A percentile compares a stretch with the other conserved stretches of the same genome.
Evolutionary conservation across 2,113 vertebrate species (phyloP).

Genomic region (Climacteris rufus): DNA sequence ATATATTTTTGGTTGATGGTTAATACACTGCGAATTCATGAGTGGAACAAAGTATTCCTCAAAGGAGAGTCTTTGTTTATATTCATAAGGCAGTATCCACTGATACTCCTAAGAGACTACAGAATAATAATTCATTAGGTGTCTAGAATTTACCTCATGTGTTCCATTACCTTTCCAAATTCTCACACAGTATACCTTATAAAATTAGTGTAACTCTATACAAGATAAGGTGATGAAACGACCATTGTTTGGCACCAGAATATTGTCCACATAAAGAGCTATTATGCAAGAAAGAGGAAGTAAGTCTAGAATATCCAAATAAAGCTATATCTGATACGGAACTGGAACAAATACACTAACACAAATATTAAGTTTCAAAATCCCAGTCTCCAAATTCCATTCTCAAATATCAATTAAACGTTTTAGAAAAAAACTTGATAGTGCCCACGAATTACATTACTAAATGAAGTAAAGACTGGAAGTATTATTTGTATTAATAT

Average conservation of each 20-base stretch:
- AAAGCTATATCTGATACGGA: neutral
- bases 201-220: neutral
- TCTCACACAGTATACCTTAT: neutral
- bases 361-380: neutral
- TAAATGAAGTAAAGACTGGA: neutral
- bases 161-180: neutral
- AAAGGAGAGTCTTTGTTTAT: neutral
- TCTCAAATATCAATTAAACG: neutral
- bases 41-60: neutral
- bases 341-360: neutral
- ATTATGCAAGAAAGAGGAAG: neutral
- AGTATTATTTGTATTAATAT: neutral
- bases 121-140: neutral
- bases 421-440: neutral
- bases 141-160: neutral
- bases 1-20: neutral
- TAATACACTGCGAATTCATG: neutral
- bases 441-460: neutral
- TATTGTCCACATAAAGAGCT: neutral
- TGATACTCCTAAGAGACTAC: neutral
- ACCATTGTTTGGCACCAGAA: neutral
- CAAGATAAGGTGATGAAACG: neutral
- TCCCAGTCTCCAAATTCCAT: neutral
- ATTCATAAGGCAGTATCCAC: neutral
- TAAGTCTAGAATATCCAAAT: neutral